phyloP scores from a whole-genome alignment of 2,797 vertebrate species.

The Chelon auratus region DNA sequence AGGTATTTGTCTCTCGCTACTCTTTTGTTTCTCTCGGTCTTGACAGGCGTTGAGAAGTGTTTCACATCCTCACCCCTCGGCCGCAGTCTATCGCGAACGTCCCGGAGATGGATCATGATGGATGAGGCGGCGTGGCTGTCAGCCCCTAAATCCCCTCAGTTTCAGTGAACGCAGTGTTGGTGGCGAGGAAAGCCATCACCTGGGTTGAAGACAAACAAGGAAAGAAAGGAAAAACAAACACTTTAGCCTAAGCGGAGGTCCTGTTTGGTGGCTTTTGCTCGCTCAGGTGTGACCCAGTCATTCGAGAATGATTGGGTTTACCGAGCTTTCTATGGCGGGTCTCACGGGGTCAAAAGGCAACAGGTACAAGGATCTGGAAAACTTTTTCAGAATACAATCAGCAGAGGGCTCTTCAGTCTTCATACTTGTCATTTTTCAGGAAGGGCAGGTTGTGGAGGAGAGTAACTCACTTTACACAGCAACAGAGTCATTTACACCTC shows the following conservation, averaged over 20 bases:
- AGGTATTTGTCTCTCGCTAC: conserved; percentile 53
- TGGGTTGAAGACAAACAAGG: conserved; percentile 60
- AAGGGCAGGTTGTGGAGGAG: conserved; percentile 23
- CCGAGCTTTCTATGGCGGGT: conserved; percentile 40
- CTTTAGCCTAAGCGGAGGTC: conserved; percentile 51
- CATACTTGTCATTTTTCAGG: conserved; percentile 44
- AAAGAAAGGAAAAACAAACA: conserved; percentile 79
- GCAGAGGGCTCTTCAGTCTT: conserved; percentile 37
- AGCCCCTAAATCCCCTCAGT: conserved; percentile 49
- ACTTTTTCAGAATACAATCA: conserved; percentile 29
- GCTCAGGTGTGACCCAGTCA: conserved; percentile 58
- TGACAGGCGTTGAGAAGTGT: conserved; percentile 73
- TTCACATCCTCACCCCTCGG: conserved; percentile 52
- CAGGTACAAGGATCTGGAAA: conserved; percentile 42
- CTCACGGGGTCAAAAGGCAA: conserved; percentile 31
- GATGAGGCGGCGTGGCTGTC: conserved; percentile 63
- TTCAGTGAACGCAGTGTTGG: conserved; percentile 55
- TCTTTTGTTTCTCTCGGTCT: conserved; percentile 55
- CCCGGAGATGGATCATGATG: conserved; percentile 65
- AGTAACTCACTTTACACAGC: conserved; percentile 48
- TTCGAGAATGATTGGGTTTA: conserved; percentile 56
- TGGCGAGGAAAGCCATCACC: conserved; percentile 50
- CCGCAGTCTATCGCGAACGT: conserved; percentile 37
- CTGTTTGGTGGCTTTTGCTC: conserved; percentile 68
- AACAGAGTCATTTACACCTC: conserved; percentile 73